Evolutionary conservation across 2,888 invertebrate genomes (phyloP).

Genomic region (Sussaba pulchella): DNA sequence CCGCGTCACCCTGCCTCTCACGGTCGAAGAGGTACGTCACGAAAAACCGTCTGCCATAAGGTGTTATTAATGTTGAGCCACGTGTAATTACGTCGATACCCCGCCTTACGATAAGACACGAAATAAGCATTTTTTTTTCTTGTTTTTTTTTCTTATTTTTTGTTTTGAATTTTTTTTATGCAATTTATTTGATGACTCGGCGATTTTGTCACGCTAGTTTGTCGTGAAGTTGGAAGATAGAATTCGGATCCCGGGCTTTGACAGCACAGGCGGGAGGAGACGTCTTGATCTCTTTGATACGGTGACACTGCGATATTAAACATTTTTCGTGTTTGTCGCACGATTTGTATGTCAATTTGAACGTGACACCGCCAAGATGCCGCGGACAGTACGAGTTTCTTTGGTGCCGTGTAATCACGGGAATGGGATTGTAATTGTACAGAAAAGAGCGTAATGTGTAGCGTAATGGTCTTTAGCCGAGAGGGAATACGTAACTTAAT

Average conservation of each 20-base stretch:
- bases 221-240: slow-evolving; percentile 9
- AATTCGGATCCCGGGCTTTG: slow-evolving; percentile 13
- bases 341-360: neutral
- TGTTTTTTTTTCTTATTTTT: neutral
- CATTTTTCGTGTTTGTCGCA: slow-evolving; percentile 18
- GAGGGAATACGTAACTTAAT: neutral
- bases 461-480: neutral
- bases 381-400: neutral
- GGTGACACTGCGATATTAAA: slow-evolving; percentile 30
- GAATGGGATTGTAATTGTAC: slow-evolving; percentile 2
- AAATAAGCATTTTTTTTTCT: slow-evolving; percentile 32
- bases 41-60: slow-evolving; percentile 56
- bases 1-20: slow-evolving; percentile 97
- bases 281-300: slow-evolving; percentile 7
- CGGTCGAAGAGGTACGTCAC: slow-evolving; percentile 96
- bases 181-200: slow-evolving; percentile 27
- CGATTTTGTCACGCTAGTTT: slow-evolving; percentile 36
- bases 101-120: slow-evolving; percentile 25
- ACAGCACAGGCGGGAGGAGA: neutral
- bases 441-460: neutral
- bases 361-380: neutral
- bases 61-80: slow-evolving; percentile 61
- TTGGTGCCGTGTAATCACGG: slow-evolving; percentile 15
- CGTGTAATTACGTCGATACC: neutral
- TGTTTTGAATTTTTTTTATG: too few relatives aligned